These are phyloP conservation scores for Macrocentrus cingulum DNA, from an alignment of 1,140 invertebrate species.

Conservation along the genomic window DNA sequence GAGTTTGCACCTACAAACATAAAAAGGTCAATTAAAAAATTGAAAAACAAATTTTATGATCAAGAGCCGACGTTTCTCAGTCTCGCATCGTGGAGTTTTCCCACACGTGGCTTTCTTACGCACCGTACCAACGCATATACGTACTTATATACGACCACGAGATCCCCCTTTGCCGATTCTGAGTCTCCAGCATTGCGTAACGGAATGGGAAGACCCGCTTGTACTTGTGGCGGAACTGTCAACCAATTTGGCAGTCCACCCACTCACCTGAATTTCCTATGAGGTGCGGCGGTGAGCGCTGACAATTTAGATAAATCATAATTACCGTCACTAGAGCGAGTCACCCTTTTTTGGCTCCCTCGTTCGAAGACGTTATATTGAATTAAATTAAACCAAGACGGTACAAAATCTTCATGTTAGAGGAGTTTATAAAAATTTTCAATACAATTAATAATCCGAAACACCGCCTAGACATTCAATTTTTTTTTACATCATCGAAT, in stretches of 20 bases:
- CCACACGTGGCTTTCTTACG: slow-evolving; percentile 49
- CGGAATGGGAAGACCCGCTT: slow-evolving; percentile 1
- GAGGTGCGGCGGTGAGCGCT: not conserved
- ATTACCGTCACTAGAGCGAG: not conserved
- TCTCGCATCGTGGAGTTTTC: slow-evolving; percentile 57
- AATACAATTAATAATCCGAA: no score
- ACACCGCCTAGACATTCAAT: no score
- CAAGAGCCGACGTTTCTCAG: slow-evolving; percentile 54
- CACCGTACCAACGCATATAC: slow-evolving; percentile 2
- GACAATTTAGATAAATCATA: not conserved
- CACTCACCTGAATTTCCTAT: not conserved
- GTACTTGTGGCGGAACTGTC: no score
- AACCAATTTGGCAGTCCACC: slow-evolving; percentile 18
- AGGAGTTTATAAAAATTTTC: no score
- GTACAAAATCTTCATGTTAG: no score
- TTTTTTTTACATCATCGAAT: no score
- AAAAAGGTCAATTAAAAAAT: slow-evolving; percentile 19
- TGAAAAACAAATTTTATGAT: slow-evolving; percentile 34
- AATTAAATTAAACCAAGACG: no score
- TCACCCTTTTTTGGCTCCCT: slow-evolving; percentile 8
- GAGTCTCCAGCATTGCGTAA: slow-evolving; percentile 26
- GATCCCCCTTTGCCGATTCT: not conserved
- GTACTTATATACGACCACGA: not conserved
- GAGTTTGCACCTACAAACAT: slow-evolving; percentile 5
- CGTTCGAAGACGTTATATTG: no score